Conservation (phyloP, 2,888 invertebrate species). For the Mactromeris polynyma region DNA sequence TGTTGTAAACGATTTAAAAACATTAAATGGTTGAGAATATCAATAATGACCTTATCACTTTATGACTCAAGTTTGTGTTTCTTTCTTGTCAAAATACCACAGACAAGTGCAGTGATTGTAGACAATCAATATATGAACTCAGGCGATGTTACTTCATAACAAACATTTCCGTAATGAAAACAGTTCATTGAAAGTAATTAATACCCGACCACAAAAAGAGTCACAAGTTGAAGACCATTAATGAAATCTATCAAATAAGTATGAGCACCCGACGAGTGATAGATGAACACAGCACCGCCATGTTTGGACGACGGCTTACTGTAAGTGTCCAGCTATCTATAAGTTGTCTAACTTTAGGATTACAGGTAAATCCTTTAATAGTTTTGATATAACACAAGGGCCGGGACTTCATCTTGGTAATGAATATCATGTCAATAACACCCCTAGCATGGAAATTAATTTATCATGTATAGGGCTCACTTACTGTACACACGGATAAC, state of each 20-base stretch:
- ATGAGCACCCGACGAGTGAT: constrained; percentile 28
- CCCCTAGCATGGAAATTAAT: constrained; percentile 40
- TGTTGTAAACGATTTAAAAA: too few relatives aligned
- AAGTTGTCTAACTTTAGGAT: constrained; percentile 60
- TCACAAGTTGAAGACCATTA: constrained; percentile 1
- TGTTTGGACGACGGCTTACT: constrained; percentile 49
- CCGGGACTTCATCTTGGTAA: constrained; percentile 36
- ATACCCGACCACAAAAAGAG: constrained; percentile 4
- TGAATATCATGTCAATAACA: constrained; percentile 59
- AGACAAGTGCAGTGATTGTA: background rate
- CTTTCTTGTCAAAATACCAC: background rate
- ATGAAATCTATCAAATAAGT: constrained; percentile 5
- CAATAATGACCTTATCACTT: background rate
- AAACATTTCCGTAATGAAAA: background rate
- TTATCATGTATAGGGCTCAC: constrained; percentile 36
- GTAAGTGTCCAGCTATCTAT: constrained; percentile 64
- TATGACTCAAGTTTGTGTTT: background rate
- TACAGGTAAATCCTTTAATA: constrained; percentile 62
- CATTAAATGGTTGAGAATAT: too few relatives aligned
- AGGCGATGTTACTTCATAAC: background rate
- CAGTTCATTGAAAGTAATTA: constrained; percentile 11
- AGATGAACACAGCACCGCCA: constrained; percentile 30
- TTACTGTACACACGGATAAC: background rate
- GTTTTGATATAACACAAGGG: constrained; percentile 62
- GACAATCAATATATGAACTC: background rate